phyloP scores from a whole-genome alignment of 2,113 vertebrate species.

The Sinocyclocheilus maitianheensis region DNA sequence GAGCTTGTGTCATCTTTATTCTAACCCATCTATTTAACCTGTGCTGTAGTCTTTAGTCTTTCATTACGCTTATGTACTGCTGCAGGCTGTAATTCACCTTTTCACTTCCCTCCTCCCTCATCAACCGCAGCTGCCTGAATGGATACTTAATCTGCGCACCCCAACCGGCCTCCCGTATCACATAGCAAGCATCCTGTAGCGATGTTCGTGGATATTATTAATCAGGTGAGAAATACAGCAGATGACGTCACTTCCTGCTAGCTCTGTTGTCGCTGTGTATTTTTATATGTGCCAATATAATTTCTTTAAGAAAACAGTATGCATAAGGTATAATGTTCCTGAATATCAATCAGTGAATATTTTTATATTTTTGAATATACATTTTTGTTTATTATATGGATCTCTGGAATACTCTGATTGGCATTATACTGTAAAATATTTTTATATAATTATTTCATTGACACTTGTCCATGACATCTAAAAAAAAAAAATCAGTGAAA shows the following conservation, averaged over 20 bases:
- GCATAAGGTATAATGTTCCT: too few relatives aligned
- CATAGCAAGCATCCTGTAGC: constrained; percentile 61
- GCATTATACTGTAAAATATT: too few relatives aligned
- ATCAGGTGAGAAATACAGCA: constrained; percentile 61
- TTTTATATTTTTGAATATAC: too few relatives aligned
- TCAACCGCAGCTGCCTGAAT: constrained; percentile 59
- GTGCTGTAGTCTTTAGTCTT: not conserved
- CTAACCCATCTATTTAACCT: constrained; percentile 25
- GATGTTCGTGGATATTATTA: constrained; percentile 61
- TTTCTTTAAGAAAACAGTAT: too few relatives aligned
- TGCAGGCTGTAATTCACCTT: constrained; percentile 25
- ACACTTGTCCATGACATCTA: too few relatives aligned
- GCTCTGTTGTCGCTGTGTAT: not conserved
- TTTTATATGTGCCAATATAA: too few relatives aligned
- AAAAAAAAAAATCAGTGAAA: too few relatives aligned
- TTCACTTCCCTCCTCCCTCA: not conserved
- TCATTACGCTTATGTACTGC: constrained; percentile 17
- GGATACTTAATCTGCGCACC: constrained; percentile 67
- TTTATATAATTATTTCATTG: too few relatives aligned
- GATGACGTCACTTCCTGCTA: not conserved
- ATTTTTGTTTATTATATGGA: too few relatives aligned
- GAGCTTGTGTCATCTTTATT: constrained; percentile 22
- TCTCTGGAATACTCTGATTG: too few relatives aligned
- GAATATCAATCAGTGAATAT: too few relatives aligned
- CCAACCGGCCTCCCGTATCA: constrained; percentile 59